Conservation (phyloP, 1,140 invertebrate genomes). For the Atta cephalotes region DNA sequence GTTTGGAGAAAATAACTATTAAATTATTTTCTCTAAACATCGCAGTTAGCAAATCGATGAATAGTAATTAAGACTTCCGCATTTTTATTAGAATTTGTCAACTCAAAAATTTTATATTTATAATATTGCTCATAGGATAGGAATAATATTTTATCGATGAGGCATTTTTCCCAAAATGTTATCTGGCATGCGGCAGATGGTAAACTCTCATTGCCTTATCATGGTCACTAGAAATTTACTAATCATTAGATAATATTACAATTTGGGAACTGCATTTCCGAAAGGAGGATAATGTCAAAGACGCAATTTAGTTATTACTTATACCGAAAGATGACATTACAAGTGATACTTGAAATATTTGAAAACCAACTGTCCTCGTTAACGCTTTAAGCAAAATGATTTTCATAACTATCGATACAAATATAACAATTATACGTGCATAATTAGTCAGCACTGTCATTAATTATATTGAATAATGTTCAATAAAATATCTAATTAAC, state of each 20-base stretch:
- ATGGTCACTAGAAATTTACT: neutral
- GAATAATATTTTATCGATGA: neutral
- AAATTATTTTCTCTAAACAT: neutral
- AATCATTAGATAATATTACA: conserved; percentile 21
- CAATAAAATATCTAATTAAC: conserved; percentile 28
- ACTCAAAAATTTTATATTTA: neutral
- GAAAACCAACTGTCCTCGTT: neutral
- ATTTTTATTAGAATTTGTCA: neutral
- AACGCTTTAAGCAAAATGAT: neutral
- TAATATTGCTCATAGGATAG: neutral
- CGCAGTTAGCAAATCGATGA: neutral
- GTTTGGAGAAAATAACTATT: too few species aligned
- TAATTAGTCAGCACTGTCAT: neutral
- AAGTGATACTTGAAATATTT: neutral
- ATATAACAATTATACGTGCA: neutral
- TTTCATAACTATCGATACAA: neutral
- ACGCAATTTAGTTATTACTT: neutral
- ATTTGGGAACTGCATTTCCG: conserved; percentile 1
- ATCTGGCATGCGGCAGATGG: neutral
- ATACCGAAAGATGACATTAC: conserved; percentile 1
- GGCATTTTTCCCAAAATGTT: conserved; percentile 5
- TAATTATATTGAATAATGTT: neutral
- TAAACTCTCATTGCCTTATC: conserved; percentile 5
- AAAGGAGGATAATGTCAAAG: neutral
- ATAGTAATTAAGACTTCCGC: neutral